Conservation (phyloP, 2,797 vertebrate species). For the Pseudochromis fuscus region DNA sequence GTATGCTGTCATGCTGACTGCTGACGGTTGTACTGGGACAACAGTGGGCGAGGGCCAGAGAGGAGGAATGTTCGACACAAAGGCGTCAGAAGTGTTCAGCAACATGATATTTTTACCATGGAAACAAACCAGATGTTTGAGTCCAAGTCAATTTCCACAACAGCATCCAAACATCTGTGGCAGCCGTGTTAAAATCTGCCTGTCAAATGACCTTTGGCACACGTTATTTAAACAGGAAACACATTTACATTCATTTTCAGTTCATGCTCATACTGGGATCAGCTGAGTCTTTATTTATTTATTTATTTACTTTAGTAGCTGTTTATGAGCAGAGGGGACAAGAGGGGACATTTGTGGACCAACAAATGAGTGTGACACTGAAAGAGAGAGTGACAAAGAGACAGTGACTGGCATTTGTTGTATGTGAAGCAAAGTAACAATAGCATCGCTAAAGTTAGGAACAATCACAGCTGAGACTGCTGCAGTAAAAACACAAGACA, state of each 20-base stretch:
- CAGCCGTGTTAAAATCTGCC: background rate
- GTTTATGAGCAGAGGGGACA: conserved; percentile 26
- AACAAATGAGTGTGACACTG: conserved; percentile 17
- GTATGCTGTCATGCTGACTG: conserved; percentile 22
- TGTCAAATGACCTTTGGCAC: background rate
- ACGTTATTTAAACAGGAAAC: background rate
- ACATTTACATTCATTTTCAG: background rate
- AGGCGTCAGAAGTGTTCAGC: conserved; percentile 16
- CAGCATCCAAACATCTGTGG: conserved; percentile 13
- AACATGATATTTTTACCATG: conserved; percentile 22
- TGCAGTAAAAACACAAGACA: conserved; percentile 54
- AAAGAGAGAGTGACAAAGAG: conserved; percentile 64
- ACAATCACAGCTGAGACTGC: conserved; percentile 74
- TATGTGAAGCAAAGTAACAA: conserved; percentile 78
- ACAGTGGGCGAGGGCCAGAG: conserved; percentile 20
- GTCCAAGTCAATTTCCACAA: conserved; percentile 33
- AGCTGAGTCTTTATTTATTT: conserved; percentile 4
- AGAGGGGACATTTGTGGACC: conserved; percentile 11
- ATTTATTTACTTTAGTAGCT: conserved; percentile 25
- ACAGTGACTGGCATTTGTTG: conserved; percentile 62
- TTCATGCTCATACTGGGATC: background rate
- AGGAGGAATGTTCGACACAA: conserved; percentile 11
- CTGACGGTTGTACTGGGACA: conserved; percentile 12
- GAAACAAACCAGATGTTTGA: conserved; percentile 42
- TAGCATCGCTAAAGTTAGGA: conserved; percentile 83